Evolutionary conservation across 92 coral and sea anemone species (phyloP).

Genomic region (Phymanthus crucifer): DNA sequence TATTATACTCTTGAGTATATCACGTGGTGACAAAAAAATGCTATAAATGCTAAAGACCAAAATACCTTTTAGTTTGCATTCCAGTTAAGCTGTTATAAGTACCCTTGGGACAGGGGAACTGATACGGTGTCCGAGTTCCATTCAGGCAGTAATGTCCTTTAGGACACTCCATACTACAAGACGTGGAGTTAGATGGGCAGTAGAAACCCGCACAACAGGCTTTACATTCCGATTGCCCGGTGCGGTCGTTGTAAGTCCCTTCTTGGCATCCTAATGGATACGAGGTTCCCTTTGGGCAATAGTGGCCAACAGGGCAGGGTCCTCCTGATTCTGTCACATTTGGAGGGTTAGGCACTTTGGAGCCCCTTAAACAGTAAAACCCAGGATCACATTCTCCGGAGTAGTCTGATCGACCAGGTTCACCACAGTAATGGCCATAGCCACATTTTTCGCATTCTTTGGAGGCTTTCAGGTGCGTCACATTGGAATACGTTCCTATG

Average conservation of each 20-base stretch:
- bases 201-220: constrained; percentile 87
- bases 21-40: too few relatives aligned
- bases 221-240: constrained; percentile 84
- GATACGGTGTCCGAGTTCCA: constrained; percentile 73
- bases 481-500: constrained; percentile 87
- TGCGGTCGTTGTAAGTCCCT: constrained; percentile 91
- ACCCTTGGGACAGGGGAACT: constrained; percentile 89
- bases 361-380: constrained; percentile 88
- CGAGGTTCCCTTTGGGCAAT: constrained; percentile 84
- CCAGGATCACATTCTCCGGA: constrained; percentile 94
- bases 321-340: constrained; percentile 86
- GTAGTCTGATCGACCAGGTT: constrained; percentile 69
- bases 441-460: constrained; percentile 80
- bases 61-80: constrained; percentile 68
- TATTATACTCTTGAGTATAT: too few relatives aligned
- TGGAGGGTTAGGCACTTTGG: constrained; percentile 85
- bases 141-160: constrained; percentile 80
- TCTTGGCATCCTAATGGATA: constrained; percentile 82
- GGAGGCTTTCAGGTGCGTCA: constrained; percentile 60
- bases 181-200: constrained; percentile 83
- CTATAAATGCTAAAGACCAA: neutral
- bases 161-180: constrained; percentile 84
- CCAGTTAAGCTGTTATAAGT: constrained; percentile 81
- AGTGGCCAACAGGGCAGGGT: constrained; percentile 97
- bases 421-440: constrained; percentile 89